phyloP scores from a whole-genome alignment of 1,140 invertebrate species.

The Bombus impatiens region DNA sequence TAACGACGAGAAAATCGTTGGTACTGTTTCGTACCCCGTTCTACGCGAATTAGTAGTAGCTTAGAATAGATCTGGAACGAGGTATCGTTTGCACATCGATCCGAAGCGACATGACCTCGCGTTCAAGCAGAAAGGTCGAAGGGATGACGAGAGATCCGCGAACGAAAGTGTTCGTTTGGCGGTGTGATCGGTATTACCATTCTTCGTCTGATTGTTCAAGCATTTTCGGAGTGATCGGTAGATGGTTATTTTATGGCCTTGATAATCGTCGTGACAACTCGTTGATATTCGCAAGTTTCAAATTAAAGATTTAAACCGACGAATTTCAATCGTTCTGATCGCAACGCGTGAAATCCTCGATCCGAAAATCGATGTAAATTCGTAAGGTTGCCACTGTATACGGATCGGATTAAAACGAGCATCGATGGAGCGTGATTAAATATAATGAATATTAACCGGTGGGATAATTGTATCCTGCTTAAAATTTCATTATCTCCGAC shows the following conservation, averaged over 20 bases:
- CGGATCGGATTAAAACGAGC: background rate
- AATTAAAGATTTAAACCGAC: too few species aligned
- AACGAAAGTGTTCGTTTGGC: conserved; percentile 25
- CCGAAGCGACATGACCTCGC: background rate
- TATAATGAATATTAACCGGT: background rate
- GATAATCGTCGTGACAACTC: background rate
- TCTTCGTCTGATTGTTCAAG: conserved; percentile 75
- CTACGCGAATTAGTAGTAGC: background rate
- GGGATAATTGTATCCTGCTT: background rate
- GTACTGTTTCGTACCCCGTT: background rate
- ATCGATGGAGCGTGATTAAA: background rate
- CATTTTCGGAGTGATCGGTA: conserved; percentile 64
- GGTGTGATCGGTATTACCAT: conserved; percentile 6
- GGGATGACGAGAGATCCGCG: conserved; percentile 32
- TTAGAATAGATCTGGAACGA: conserved; percentile 9
- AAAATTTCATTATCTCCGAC: background rate
- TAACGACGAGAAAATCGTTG: background rate
- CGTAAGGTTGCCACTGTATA: too few species aligned
- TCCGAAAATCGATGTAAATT: background rate
- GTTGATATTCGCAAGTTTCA: background rate
- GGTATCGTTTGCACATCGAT: conserved; percentile 6
- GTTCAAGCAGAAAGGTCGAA: conserved; percentile 29
- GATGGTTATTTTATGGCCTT: conserved; percentile 31
- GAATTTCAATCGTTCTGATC: background rate
- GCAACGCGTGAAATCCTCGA: conserved; percentile 4